These are phyloP conservation scores for Ailuropoda melanoleuca DNA, from an alignment of 2,113 vertebrate species.

Conservation along the genomic window DNA sequence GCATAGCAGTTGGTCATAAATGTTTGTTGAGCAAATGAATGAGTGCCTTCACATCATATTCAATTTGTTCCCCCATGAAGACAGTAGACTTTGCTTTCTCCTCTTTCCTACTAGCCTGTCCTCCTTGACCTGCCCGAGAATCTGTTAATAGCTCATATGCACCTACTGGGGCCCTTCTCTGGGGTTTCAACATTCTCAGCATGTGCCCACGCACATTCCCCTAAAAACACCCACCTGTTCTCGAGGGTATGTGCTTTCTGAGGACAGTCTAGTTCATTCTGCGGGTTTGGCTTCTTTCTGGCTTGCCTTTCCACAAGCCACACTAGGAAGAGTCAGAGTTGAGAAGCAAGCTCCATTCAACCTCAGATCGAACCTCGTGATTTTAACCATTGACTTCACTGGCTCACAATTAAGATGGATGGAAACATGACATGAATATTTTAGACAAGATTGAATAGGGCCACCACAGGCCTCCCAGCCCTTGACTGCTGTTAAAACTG, in stretches of 20 bases:
- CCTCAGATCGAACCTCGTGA: background rate
- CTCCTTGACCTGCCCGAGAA: background rate
- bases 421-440: background rate
- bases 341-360: background rate
- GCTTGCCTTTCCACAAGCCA: background rate
- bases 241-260: fast-evolving
- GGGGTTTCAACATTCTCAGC: background rate
- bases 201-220: background rate
- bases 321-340: background rate
- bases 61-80: background rate
- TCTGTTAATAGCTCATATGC: background rate
- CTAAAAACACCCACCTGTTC: background rate
- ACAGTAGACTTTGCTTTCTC: background rate
- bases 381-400: background rate
- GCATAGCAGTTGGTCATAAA: background rate
- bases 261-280: background rate
- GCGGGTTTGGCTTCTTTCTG: background rate
- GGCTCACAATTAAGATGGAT: background rate
- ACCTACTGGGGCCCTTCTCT: background rate
- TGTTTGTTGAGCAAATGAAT: background rate
- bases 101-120: background rate
- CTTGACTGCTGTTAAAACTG: background rate
- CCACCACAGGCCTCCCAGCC: fast-evolving
- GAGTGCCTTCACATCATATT: background rate
- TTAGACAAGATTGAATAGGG: background rate